phyloP scores from a whole-genome alignment of 2,888 invertebrate genomes.

The Phlogophora meticulosa region DNA sequence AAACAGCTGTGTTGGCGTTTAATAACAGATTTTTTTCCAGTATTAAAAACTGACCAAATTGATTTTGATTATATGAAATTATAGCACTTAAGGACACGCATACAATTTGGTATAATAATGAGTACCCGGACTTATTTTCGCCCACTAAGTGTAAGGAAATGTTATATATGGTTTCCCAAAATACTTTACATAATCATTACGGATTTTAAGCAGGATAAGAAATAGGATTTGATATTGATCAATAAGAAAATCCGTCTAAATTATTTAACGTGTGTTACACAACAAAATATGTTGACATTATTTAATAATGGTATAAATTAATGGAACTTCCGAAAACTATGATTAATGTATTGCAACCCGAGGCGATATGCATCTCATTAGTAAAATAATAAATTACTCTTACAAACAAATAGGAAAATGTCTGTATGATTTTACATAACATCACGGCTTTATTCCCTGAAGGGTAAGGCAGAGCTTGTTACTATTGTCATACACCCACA shows the following conservation, averaged over 20 bases:
- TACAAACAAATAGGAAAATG: neutral
- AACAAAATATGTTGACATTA: slow-evolving; percentile 19
- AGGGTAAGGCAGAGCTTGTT: no score
- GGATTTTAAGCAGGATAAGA: slow-evolving; percentile 58
- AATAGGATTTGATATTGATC: slow-evolving; percentile 48
- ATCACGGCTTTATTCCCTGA: no score
- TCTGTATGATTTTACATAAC: neutral
- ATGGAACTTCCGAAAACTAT: slow-evolving; percentile 34
- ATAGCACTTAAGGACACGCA: slow-evolving; percentile 40
- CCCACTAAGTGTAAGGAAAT: slow-evolving; percentile 35
- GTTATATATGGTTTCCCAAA: slow-evolving; percentile 40
- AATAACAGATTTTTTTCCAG: slow-evolving; percentile 57
- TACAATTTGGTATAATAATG: slow-evolving; percentile 48
- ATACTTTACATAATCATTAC: slow-evolving; percentile 39
- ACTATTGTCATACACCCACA: no score
- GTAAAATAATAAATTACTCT: neutral
- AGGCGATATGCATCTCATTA: slow-evolving; percentile 31
- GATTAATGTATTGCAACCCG: slow-evolving; percentile 13
- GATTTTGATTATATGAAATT: slow-evolving; percentile 64
- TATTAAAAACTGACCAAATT: slow-evolving; percentile 45
- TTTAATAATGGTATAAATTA: slow-evolving; percentile 6
- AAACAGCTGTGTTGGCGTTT: slow-evolving; percentile 66
- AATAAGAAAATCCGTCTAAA: slow-evolving; percentile 9
- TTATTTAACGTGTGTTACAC: slow-evolving; percentile 9
- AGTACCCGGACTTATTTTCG: slow-evolving; percentile 45